Base-by-base conservation (phyloP, 2,888 invertebrate species). In the Erannis defoliaria region DNA sequence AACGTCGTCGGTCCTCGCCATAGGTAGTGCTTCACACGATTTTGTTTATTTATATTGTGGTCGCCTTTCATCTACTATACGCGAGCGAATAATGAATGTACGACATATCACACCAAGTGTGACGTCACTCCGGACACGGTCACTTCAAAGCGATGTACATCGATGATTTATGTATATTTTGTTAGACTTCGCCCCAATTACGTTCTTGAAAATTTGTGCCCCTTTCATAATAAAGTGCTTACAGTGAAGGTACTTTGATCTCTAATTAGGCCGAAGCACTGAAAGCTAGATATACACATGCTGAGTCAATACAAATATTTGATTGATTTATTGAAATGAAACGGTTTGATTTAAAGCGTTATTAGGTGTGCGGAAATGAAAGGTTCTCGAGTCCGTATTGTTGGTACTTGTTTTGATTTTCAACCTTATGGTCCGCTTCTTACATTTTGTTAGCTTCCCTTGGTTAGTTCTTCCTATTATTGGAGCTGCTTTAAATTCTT, bases 81-180 rank as follows among this genome's bases (percentile, higher is more conserved):
- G 90, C 91, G 90, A 89, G 88, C 83, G 88, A 92, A 91, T 91
- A 89, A 90, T 86, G 86, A 89, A 88, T 90, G 90, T 88, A 89
- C 77, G 85, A 88, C 89, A 87, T 88, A 88, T 86, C 83, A 84
- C 80, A 72, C 77, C 80, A 75, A 75, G 68, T 70, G 75, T 80
- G 90, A 90, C 92, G 90, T 90, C 90, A 89, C 76, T 71, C 83
- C 86, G 87, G 89, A 90, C 89, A 87, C 85, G 88, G 82, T 69
- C 81, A 92, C 90, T 87, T 92, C 92, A 92, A 92, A 92, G 90
- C 80, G 72, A 70, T n/a, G 73, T 72, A 78, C 81, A 71, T 76
- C 73, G 66, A 85, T 91, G 91, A 91, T 91, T 89, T 91, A 92
- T 90, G 83, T 76, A 79, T 89, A 88, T 89, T 86, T 88, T 88